Evolutionary conservation across 2,113 vertebrate genomes (phyloP).

Genomic region (Myiopsitta monachus): DNA sequence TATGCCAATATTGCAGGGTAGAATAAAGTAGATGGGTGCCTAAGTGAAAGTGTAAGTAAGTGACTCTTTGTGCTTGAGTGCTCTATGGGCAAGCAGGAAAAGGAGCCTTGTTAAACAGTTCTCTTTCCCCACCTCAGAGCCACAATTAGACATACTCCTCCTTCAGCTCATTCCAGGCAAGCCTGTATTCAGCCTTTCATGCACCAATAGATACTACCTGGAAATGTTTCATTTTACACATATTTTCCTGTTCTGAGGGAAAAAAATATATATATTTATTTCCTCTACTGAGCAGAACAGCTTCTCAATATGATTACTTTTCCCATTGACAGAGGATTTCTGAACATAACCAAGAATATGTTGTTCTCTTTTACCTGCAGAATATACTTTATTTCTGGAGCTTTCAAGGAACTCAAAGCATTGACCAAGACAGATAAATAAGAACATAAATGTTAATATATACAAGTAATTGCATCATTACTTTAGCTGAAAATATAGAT

Average conservation of each 20-base stretch:
- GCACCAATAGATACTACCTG: background rate
- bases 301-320: background rate
- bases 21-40: background rate
- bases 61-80: background rate
- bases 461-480: background rate
- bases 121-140: background rate
- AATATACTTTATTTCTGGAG: slow-evolving; percentile 7
- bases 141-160: background rate
- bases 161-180: background rate
- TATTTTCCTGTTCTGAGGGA: background rate
- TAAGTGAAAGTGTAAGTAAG: background rate
- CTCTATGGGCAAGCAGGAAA: background rate
- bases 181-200: background rate
- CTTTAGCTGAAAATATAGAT: background rate
- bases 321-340: background rate
- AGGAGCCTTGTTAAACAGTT: background rate
- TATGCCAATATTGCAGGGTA: background rate
- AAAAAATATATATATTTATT: background rate
- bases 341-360: background rate
- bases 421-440: background rate
- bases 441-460: background rate
- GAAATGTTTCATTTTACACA: background rate
- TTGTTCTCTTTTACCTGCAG: background rate
- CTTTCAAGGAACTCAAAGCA: background rate
- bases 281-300: background rate